Evolutionary conservation across 1,140 invertebrate genomes (phyloP), one percentile per base, ranked within the genome.

Genomic region (Aphidius ervi): DNA sequence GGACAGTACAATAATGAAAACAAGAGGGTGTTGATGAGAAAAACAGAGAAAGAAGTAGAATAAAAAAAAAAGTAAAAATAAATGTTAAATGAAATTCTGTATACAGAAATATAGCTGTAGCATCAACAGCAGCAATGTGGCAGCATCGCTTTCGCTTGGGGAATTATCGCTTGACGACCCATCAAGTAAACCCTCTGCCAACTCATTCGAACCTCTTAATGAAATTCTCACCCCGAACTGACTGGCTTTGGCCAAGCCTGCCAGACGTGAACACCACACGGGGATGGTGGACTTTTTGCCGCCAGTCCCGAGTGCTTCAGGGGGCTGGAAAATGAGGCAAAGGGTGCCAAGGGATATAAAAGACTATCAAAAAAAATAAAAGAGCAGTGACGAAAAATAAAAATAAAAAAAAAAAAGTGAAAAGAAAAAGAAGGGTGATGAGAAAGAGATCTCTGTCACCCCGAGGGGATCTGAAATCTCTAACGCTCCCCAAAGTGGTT

Each of bases 131-230:
- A 45, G 43, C 10, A 45, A 6, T 6, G 20, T 48, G 7, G 10
- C 47, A 48, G 10, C 20, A n/a, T 48, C 47, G 10, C 6, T 48
- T 20, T 45, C 72, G 73, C 70, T 73, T 74, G 72, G 74, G 75
- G 77, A 80, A 79, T 80, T 79, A 81, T 80, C 78, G 76, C 76
- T 79, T 78, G 78, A 79, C 79, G 78, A 78, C 72, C 77, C 77
- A 81, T 80, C 79, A 78, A 79, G 70, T 75, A 79, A 78, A 77
- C 72, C 75, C 75, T 77, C 76, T 71, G 73, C 68, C 72, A 73
- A 80, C 74, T 78, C 78, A 78, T 81, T 81, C 77, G 77, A 78
- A 79, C 77, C 80, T 80, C 79, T 81, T 81, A 81, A 81, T 81
- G 80, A 81, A 81, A 81, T 81, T 80, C 78, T 80, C 79, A 80